Conservation (phyloP, 1,140 invertebrate genomes). For the Cecropterus lyciades region DNA sequence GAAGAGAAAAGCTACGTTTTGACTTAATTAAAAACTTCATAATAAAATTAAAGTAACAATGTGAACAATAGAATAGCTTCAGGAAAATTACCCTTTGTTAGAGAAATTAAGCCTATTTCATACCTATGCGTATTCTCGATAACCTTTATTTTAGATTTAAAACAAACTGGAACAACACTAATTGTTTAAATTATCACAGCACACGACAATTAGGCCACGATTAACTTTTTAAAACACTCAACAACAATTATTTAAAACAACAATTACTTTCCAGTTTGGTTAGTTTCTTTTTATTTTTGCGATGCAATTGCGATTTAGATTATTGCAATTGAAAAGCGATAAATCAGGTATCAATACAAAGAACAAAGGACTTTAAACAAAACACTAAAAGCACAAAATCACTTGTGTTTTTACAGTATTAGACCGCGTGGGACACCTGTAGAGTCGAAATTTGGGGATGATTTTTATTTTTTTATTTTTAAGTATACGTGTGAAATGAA, state of each 20-base stretch:
- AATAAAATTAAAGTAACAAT: background rate
- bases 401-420: constrained; percentile 25
- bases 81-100: constrained; percentile 4
- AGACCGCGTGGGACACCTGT: constrained; percentile 50
- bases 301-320: too few relatives aligned
- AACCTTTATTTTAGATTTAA: constrained; percentile 6
- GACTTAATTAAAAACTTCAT: constrained; percentile 8
- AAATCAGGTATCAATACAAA: constrained; percentile 34
- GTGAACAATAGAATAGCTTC: constrained; percentile 4
- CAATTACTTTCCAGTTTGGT: too few relatives aligned
- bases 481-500: background rate
- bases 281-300: too few relatives aligned
- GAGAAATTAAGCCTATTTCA: constrained; percentile 15
- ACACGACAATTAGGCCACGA: constrained; percentile 45
- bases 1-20: too few relatives aligned
- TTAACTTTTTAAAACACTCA: constrained; percentile 22
- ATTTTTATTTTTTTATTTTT: constrained; percentile 33
- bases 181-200: constrained; percentile 48
- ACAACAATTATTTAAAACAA: constrained; percentile 6
- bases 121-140: background rate
- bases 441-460: constrained; percentile 42
- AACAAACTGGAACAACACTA: constrained; percentile 30
- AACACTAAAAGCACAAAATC: constrained; percentile 29
- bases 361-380: constrained; percentile 40
- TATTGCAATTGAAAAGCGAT: too few relatives aligned